Conservation (phyloP, 2,888 invertebrate species). For the Ophion ventricosus region DNA sequence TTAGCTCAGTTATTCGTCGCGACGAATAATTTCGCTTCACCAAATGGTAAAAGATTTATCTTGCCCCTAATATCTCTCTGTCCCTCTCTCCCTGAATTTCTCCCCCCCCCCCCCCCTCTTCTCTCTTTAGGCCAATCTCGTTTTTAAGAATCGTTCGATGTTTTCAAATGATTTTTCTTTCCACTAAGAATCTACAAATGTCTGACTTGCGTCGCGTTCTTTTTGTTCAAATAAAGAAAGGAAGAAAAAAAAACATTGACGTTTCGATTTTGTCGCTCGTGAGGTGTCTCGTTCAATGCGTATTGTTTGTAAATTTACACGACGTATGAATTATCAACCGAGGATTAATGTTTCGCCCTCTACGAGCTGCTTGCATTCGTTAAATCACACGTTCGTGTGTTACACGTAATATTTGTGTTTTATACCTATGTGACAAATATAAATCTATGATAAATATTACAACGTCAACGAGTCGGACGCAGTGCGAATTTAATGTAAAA, state of each 20-base stretch:
- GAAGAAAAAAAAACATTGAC: slow-evolving; percentile 14
- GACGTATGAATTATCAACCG: not conserved
- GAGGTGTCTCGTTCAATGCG: not conserved
- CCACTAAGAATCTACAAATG: not conserved
- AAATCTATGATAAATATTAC: not conserved
- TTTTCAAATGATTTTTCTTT: not conserved
- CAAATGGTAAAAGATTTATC: not conserved
- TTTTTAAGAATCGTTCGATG: not conserved
- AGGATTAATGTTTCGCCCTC: too few relatives aligned
- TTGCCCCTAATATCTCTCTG: not conserved
- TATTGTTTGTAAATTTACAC: not conserved
- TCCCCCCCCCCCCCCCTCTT: not conserved
- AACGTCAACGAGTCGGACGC: not conserved
- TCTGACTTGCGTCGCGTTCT: not conserved
- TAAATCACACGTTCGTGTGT: too few relatives aligned
- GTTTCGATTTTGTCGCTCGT: slow-evolving; percentile 3
- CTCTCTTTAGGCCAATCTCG: slow-evolving; percentile 50
- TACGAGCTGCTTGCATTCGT: too few relatives aligned
- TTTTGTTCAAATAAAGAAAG: not conserved
- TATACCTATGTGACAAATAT: not conserved
- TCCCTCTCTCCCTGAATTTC: too few relatives aligned
- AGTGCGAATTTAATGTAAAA: not conserved
- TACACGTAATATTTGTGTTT: too few relatives aligned
- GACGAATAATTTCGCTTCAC: slow-evolving; percentile 13
- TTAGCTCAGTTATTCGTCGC: slow-evolving; percentile 10